phyloP scores from a whole-genome alignment of 2,797 vertebrate species.

The Takifugu ocellatus region DNA sequence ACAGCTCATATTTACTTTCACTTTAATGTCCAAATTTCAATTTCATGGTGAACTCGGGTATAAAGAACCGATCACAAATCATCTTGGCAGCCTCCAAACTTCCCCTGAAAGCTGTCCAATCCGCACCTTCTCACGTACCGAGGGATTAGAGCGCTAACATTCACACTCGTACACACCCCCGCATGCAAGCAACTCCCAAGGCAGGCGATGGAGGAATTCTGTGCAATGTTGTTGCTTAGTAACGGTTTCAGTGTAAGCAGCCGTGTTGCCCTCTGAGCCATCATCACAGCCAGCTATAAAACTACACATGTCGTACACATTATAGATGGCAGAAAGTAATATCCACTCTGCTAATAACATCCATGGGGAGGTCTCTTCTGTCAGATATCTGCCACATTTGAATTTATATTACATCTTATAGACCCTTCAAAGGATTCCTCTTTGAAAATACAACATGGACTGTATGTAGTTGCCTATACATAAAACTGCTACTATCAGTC shows the following conservation, averaged over 20 bases:
- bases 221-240: constrained; percentile 65
- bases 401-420: not conserved
- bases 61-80: constrained; percentile 35
- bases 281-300: constrained; percentile 2
- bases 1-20: not conserved
- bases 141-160: constrained; percentile 7
- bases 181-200: constrained; percentile 13
- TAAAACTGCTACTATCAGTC: no score
- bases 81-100: constrained; percentile 32
- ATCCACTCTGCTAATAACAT: constrained; percentile 9
- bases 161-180: constrained; percentile 20
- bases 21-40: constrained; percentile 17
- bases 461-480: no score
- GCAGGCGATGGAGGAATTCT: constrained; percentile 64
- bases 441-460: no score
- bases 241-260: constrained; percentile 51
- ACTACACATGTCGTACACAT: not conserved
- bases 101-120: constrained; percentile 5
- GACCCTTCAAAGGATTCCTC: not conserved
- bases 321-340: not conserved
- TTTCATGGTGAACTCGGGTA: constrained; percentile 14
- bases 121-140: constrained; percentile 13
- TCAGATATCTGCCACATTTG: not conserved
- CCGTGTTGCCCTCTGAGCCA: constrained; percentile 23
- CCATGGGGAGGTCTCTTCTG: constrained; percentile 10